Percentiles rank a stretch among this genome's conserved stretches.
Evolutionary conservation across 2,888 invertebrate species (phyloP).

Genomic region (Lasiommata megera): DNA sequence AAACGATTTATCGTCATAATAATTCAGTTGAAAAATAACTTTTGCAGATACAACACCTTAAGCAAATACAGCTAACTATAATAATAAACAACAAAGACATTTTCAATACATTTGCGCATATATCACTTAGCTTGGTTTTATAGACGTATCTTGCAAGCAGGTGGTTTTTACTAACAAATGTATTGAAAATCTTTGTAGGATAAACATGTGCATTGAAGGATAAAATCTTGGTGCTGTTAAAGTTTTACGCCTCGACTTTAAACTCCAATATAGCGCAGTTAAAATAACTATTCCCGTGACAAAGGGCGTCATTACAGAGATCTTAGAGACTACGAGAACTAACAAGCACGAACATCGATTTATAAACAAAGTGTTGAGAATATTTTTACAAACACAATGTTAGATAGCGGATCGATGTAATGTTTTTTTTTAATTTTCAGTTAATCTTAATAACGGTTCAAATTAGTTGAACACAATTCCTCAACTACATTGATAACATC

Average conservation of each 20-base stretch:
- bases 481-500: too few species aligned
- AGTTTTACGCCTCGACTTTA: background rate
- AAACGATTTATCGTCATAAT: background rate
- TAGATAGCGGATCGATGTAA: background rate
- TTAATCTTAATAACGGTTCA: too few species aligned
- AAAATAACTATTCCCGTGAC: conserved; percentile 11
- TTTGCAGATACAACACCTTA: conserved; percentile 9
- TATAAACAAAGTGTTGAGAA: background rate
- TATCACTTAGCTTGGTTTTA: too few species aligned
- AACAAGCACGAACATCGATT: conserved; percentile 3
- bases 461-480: too few species aligned
- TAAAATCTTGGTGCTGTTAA: background rate
- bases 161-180: background rate
- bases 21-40: too few species aligned
- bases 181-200: background rate
- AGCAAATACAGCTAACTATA: conserved; percentile 22
- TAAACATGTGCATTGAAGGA: background rate
- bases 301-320: conserved; percentile 26
- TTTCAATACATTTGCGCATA: background rate
- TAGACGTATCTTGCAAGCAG: too few species aligned
- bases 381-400: conserved; percentile 7
- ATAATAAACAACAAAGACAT: conserved; percentile 15
- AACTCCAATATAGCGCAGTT: background rate
- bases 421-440: background rate
- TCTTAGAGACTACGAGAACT: conserved; percentile 25